Conservation (phyloP, 2,113 vertebrate genomes). For the Xiphophorus hellerii region DNA sequence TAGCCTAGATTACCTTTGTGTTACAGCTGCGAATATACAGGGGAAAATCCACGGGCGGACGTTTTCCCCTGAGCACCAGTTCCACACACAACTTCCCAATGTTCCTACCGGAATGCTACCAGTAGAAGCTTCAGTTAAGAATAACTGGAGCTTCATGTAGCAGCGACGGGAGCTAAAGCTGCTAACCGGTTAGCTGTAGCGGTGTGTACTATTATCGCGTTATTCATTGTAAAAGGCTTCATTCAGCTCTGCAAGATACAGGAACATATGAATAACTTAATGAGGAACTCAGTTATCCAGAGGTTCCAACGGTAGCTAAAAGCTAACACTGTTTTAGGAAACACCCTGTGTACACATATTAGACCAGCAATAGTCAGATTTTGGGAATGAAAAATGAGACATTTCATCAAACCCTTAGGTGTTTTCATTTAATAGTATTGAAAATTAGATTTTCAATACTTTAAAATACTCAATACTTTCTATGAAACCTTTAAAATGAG, state of each 20-base stretch:
- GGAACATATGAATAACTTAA: not conserved
- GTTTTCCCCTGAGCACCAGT: not conserved
- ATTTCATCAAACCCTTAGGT: not conserved
- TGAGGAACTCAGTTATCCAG: not conserved
- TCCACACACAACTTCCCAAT: not conserved
- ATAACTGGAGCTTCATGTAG: not conserved
- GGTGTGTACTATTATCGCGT: not conserved
- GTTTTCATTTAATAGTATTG: not conserved
- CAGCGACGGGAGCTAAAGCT: conserved; percentile 5
- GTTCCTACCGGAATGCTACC: not conserved
- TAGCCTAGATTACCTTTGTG: conserved; percentile 49
- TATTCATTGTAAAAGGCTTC: not conserved
- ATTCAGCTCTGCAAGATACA: not conserved
- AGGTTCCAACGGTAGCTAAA: not conserved
- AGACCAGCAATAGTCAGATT: not conserved
- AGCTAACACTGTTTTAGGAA: too few species aligned
- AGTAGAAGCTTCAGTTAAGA: not conserved
- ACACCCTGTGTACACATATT: not conserved
- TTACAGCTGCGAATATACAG: not conserved
- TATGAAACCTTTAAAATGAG: too few species aligned
- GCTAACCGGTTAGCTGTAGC: conserved; percentile 14
- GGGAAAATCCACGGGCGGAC: not conserved
- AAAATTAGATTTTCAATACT: too few species aligned
- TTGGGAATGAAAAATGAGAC: not conserved
- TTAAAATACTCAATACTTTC: too few species aligned